These are phyloP conservation scores for Hybos culiciformis DNA, from an alignment of 2,888 invertebrate genomes.

Conservation along the genomic window DNA sequence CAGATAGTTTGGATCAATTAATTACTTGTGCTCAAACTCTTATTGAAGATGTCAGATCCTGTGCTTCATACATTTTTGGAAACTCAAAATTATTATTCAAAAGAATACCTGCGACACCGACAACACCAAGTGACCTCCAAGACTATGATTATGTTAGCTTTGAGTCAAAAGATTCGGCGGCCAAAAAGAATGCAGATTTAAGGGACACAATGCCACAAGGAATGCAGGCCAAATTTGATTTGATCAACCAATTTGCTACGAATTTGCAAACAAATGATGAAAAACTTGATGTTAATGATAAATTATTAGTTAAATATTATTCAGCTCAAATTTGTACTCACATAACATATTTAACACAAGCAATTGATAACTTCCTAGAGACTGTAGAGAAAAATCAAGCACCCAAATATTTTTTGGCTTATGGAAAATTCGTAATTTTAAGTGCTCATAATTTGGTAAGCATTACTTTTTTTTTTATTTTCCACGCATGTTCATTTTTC, in stretches of 20 bases:
- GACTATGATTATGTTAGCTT: constrained; percentile 87
- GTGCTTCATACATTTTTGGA: constrained; percentile 81
- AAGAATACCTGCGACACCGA: constrained; percentile 28
- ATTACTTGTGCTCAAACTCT: constrained; percentile 76
- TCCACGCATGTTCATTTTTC: too few relatives aligned
- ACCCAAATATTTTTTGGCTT: constrained; percentile 83
- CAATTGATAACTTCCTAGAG: constrained; percentile 83
- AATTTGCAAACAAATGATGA: constrained; percentile 12
- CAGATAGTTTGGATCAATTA: constrained; percentile 78
- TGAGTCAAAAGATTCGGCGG: constrained; percentile 35
- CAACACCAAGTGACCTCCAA: constrained; percentile 22
- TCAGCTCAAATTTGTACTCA: constrained; percentile 76
- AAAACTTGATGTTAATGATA: constrained; percentile 58
- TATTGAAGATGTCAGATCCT: constrained; percentile 77
- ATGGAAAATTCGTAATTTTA: constrained; percentile 87
- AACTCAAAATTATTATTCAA: constrained; percentile 69
- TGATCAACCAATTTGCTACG: constrained; percentile 12
- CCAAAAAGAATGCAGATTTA: constrained; percentile 18
- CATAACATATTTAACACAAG: constrained; percentile 69
- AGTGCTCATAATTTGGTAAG: constrained; percentile 87
- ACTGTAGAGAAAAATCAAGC: constrained; percentile 88
- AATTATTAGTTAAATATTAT: constrained; percentile 74
- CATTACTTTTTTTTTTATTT: too few relatives aligned
- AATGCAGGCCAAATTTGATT: constrained; percentile 16
- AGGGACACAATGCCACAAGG: constrained; percentile 54